Conservation (phyloP, 2,888 invertebrate species). For the Panzeria rudis region DNA sequence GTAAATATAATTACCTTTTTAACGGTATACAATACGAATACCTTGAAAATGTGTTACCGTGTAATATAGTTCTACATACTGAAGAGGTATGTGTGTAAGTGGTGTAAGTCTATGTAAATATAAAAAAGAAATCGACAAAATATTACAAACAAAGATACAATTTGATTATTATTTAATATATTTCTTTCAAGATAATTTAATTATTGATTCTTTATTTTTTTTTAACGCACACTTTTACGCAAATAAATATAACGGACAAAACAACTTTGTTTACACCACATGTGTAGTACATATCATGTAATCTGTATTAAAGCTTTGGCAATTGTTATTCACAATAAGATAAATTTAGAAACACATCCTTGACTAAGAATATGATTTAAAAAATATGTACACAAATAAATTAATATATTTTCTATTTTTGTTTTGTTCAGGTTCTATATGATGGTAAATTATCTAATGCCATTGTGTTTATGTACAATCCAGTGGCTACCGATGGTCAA, state of each 20-base stretch:
- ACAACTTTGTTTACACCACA: not conserved
- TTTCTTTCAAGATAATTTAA: not conserved
- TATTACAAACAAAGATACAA: too few relatives aligned
- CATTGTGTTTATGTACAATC: conserved; percentile 99
- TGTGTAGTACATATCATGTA: not conserved
- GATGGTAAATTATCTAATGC: conserved; percentile 98
- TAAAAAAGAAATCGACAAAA: too few relatives aligned
- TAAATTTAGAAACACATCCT: not conserved
- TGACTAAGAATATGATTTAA: not conserved
- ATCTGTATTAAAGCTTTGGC: conserved; percentile 20
- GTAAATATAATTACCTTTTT: too few relatives aligned
- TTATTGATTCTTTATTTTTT: not conserved
- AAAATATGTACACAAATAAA: not conserved
- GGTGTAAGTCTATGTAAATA: too few relatives aligned
- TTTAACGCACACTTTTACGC: not conserved
- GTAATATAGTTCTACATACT: too few relatives aligned
- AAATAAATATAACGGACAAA: conserved; percentile 6
- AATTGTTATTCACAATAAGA: conserved; percentile 9
- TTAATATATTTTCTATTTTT: conserved; percentile 3
- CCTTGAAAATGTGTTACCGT: too few relatives aligned
- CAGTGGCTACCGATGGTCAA: conserved; percentile 99
- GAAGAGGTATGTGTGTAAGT: too few relatives aligned
- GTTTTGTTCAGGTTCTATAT: conserved; percentile 92
- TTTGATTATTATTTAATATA: not conserved
- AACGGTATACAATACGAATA: too few relatives aligned